Conservation (phyloP, 2,888 invertebrate genomes). For the Pristionchus mayeri region DNA sequence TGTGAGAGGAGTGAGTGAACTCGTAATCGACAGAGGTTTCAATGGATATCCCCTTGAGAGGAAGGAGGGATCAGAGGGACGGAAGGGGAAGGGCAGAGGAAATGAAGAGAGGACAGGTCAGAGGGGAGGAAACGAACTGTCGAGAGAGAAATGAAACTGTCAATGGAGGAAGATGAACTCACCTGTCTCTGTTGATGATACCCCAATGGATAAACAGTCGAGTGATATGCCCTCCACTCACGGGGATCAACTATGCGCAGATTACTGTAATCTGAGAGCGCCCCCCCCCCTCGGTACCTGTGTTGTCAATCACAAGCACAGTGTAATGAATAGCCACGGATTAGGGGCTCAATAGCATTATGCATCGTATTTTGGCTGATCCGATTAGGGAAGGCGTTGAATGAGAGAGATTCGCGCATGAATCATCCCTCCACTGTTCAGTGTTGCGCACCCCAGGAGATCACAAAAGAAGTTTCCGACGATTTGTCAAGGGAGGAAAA, state of each 20-base stretch:
- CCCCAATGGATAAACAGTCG: not conserved
- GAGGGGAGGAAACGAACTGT: not conserved
- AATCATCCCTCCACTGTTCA: not conserved
- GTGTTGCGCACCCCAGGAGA: not conserved
- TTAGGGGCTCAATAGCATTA: constrained; percentile 20
- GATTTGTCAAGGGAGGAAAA: constrained; percentile 2
- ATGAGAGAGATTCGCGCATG: constrained; percentile 30
- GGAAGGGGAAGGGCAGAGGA: not conserved
- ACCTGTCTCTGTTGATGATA: not conserved
- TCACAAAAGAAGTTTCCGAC: not conserved
- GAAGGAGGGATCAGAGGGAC: constrained; percentile 29
- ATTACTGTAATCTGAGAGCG: constrained; percentile 37
- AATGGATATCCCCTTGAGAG: not conserved
- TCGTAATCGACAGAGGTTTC: not conserved
- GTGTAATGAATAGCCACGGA: constrained; percentile 41
- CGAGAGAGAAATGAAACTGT: not conserved
- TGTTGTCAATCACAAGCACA: constrained; percentile 24
- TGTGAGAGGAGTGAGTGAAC: not conserved
- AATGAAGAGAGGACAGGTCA: constrained; percentile 38
- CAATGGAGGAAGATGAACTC: not conserved
- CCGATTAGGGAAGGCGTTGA: not conserved
- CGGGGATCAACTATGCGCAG: not conserved
- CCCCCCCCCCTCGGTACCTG: constrained; percentile 3
- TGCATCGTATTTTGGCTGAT: constrained; percentile 4
- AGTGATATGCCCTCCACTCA: constrained; percentile 24